Conservation (phyloP, 2,113 vertebrate genomes). For the Machaerirhynchus nigripectus region DNA sequence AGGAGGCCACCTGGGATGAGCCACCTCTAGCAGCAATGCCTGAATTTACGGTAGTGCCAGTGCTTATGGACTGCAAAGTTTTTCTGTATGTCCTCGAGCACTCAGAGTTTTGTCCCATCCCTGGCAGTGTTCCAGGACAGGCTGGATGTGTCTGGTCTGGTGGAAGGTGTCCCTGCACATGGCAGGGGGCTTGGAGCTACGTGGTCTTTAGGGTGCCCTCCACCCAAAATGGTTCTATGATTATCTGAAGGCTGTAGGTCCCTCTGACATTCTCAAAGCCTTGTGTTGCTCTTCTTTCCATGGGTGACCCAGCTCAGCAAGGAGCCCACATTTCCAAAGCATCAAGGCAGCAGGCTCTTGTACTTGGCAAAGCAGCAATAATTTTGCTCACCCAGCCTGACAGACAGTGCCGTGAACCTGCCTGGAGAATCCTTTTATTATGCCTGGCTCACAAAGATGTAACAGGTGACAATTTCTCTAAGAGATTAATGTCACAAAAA, state of each 20-base stretch:
- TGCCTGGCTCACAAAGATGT: not conserved
- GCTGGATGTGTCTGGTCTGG: not conserved
- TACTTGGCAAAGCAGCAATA: not conserved
- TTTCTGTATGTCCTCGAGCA: fast-evolving
- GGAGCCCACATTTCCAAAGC: not conserved
- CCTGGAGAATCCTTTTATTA: not conserved
- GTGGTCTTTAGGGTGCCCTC: not conserved
- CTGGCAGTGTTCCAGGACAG: not conserved
- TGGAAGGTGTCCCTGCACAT: not conserved
- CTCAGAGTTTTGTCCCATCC: not conserved
- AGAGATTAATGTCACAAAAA: not conserved
- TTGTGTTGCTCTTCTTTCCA: not conserved
- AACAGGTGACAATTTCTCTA: not conserved
- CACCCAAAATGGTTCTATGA: not conserved
- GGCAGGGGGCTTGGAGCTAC: not conserved
- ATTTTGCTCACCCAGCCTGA: not conserved
- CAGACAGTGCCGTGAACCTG: not conserved
- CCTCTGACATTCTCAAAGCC: not conserved
- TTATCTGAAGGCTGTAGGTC: not conserved
- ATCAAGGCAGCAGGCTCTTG: not conserved
- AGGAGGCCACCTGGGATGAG: not conserved
- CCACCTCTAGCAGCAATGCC: not conserved
- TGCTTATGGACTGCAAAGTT: not conserved
- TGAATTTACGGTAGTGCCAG: not conserved
- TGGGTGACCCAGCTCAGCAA: not conserved